Percentiles rank a stretch among this genome's conserved stretches.
phyloP scores from a whole-genome alignment of 1,140 invertebrate species.

The Caerostris darwini region DNA sequence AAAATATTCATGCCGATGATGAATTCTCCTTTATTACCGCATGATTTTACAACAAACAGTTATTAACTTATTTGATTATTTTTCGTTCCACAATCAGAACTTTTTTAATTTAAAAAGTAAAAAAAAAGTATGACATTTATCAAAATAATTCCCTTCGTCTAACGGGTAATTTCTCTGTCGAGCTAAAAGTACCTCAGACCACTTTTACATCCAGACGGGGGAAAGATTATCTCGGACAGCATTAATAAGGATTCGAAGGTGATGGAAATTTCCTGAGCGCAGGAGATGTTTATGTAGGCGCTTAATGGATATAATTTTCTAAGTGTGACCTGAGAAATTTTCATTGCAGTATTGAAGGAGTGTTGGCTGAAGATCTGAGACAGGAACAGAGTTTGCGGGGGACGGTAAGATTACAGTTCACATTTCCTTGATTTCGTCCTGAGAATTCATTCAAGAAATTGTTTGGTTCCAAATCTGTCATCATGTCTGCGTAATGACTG shows the following conservation, averaged over 20 bases:
- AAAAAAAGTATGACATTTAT: too few relatives aligned
- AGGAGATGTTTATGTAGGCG: neutral
- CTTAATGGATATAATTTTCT: conserved; percentile 24
- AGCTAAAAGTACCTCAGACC: neutral
- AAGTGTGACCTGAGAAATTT: neutral
- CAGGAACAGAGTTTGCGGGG: neutral
- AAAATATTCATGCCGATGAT: too few relatives aligned
- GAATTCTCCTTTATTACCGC: too few relatives aligned
- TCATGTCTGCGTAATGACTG: neutral
- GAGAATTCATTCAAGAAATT: neutral
- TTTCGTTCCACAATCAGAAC: too few relatives aligned
- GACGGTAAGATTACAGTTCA: neutral
- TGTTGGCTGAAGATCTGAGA: neutral
- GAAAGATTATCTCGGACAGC: neutral
- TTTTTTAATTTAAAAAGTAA: too few relatives aligned
- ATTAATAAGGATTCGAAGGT: neutral
- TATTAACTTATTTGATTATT: too few relatives aligned
- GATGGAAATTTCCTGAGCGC: neutral
- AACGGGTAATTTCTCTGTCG: too few relatives aligned
- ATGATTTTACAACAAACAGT: too few relatives aligned
- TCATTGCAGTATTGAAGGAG: too few relatives aligned
- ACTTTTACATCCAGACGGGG: neutral
- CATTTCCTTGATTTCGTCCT: neutral
- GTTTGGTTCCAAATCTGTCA: neutral
- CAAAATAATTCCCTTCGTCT: too few relatives aligned